Evolutionary conservation across 2,888 invertebrate species (phyloP), one percentile per base, ranked within the genome.

Genomic region (Drosophila ezoana): DNA sequence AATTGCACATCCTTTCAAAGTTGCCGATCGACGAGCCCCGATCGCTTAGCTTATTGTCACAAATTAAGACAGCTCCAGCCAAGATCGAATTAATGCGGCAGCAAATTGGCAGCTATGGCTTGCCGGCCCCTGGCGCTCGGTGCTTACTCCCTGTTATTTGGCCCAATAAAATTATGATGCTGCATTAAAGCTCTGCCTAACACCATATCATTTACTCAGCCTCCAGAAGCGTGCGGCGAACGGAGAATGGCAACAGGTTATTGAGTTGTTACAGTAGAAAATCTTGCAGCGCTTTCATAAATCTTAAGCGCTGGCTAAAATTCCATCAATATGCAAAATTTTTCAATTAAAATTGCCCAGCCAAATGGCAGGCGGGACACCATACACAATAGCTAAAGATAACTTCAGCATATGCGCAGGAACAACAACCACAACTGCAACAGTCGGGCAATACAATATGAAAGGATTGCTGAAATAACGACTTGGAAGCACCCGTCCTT

Each of bases 251-350:
- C 52, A 41, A 48, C 62, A 57, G 54, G 66, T 79, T 67, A 79
- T 79, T 76, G 70, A 76, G 79, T 71, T 69, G 63, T 75, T 69
- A 52, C 20, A 37, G 40, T 41, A 68, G 53, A 60, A 62, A 58
- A 56, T 49, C 62, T 33, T 45, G 16, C 45, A n/a, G 37, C 45
- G 67, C 48, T 56, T 62, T 41, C 80, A 81, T 77, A 86, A 79
- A 84, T 88, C 81, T 79, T 51, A 62, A 72, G 54, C 64, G 28
- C 45, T 53, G 58, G 52, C 64, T 77, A 72, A 89, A 91, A 90
- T 90, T 90, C 89, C 89, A 91, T 91, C 90, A 91, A 91, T 90
- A 92, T 92, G 91, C 90, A 90, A 91, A 90, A 90, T 88, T 92
- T 92, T 91, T 92, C 91, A 92, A 91, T 92, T 92, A 92, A 92